phyloP scores from a whole-genome alignment of 2,797 vertebrate species.

The Fistularia commersonii region DNA sequence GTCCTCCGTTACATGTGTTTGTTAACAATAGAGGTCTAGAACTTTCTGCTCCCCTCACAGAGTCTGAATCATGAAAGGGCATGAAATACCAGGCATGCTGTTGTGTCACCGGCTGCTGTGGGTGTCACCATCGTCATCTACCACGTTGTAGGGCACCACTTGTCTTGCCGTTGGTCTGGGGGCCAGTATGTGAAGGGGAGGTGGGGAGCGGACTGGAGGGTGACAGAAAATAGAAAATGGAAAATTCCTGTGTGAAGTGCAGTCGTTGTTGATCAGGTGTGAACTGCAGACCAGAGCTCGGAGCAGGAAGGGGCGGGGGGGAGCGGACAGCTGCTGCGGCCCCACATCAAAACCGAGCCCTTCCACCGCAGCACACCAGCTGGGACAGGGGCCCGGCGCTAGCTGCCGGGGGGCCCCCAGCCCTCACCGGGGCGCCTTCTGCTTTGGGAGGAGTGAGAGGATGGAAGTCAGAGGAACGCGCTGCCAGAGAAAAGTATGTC shows the following conservation, averaged over 20 bases:
- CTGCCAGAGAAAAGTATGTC: no score
- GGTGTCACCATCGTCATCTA: conserved; percentile 43
- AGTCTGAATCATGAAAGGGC: conserved; percentile 39
- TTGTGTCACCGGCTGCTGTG: conserved; percentile 43
- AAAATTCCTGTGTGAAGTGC: conserved; percentile 82
- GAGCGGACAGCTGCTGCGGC: conserved; percentile 66
- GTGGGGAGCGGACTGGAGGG: conserved; percentile 18
- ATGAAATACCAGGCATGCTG: conserved; percentile 57
- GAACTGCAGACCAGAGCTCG: conserved; percentile 70
- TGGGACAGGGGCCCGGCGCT: conserved; percentile 31
- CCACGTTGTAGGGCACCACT: conserved; percentile 58
- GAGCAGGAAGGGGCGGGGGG: conserved; percentile 50
- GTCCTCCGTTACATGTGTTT: neutral
- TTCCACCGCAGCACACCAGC: conserved; percentile 42
- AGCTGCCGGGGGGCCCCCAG: neutral
- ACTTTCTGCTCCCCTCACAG: conserved; percentile 24
- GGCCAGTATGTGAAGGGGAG: conserved; percentile 27
- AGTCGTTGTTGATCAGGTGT: conserved; percentile 78
- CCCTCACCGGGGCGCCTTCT: conserved; percentile 1
- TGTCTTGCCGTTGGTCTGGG: conserved; percentile 50
- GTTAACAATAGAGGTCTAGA: conserved; percentile 15
- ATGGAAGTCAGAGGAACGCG: neutral
- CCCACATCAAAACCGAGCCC: conserved; percentile 25
- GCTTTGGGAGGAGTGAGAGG: neutral
- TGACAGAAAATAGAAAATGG: conserved; percentile 79